Evolutionary conservation across 2,888 invertebrate species (phyloP).

Genomic region (Nipponacmea schrenckii): DNA sequence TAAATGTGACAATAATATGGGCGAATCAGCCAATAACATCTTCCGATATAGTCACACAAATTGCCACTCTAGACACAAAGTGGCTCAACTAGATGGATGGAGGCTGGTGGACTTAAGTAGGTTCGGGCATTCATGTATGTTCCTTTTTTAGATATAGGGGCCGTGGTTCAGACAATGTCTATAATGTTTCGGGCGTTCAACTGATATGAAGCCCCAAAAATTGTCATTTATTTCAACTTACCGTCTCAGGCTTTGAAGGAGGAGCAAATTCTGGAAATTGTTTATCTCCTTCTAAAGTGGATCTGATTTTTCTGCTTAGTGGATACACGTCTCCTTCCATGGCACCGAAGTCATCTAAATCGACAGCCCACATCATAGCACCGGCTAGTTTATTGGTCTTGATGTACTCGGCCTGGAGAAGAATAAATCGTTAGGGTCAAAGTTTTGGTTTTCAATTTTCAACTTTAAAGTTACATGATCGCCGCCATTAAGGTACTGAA

Average conservation of each 20-base stretch:
- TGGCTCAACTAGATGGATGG: too few species aligned
- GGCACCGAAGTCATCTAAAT: slow-evolving; percentile 37
- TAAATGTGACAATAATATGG: too few species aligned
- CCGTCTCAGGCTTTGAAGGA: slow-evolving; percentile 15
- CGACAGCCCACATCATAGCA: slow-evolving; percentile 40
- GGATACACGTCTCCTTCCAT: slow-evolving; percentile 28
- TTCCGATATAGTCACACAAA: too few species aligned
- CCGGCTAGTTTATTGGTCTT: slow-evolving; percentile 35
- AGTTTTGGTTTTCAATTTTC: too few species aligned
- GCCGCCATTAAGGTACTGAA: too few species aligned
- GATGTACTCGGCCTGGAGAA: slow-evolving; percentile 34
- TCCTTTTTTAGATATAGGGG: slow-evolving; percentile 1
- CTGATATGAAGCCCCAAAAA: too few species aligned
- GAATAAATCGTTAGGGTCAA: background rate
- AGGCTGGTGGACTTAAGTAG: too few species aligned
- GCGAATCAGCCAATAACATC: too few species aligned
- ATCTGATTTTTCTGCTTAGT: slow-evolving; percentile 26
- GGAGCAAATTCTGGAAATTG: slow-evolving; percentile 17
- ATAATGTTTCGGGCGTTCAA: too few species aligned
- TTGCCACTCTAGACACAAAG: too few species aligned
- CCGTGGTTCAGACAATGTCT: slow-evolving; percentile 11
- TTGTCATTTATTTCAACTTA: background rate
- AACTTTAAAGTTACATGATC: too few species aligned
- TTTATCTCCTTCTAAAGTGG: slow-evolving; percentile 25
- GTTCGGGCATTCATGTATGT: too few species aligned